Evolutionary conservation across 2,888 invertebrate genomes (phyloP).

Genomic region (Nomada ruficornis): DNA sequence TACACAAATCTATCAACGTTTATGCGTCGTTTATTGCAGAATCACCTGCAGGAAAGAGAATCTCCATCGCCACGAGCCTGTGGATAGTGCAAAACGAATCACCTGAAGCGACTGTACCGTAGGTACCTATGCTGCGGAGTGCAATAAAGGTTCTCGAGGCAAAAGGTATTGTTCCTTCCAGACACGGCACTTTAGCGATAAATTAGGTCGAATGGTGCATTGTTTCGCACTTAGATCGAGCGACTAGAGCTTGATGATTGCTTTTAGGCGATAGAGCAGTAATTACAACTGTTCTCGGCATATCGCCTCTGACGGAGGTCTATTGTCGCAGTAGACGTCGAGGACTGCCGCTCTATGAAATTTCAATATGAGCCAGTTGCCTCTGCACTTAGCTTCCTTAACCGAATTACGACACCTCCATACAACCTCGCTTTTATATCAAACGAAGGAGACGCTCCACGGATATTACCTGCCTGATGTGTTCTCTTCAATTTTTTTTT

Average conservation of each 20-base stretch:
- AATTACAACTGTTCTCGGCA: conserved; percentile 60
- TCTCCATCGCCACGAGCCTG: too few species aligned
- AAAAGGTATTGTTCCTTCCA: conserved; percentile 18
- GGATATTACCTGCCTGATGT: conserved; percentile 32
- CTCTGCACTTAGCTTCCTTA: conserved; percentile 67
- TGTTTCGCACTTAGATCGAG: conserved; percentile 54
- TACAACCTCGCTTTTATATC: conserved; percentile 28
- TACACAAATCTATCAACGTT: too few species aligned
- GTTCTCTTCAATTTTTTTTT: too few species aligned
- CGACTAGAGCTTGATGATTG: conserved; percentile 42
- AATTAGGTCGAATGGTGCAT: conserved; percentile 49
- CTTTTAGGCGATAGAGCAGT: conserved; percentile 61
- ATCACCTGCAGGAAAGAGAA: too few species aligned
- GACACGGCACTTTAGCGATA: conserved; percentile 5
- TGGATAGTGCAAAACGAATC: background rate
- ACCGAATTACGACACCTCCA: conserved; percentile 62
- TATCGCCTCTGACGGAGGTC: conserved; percentile 41
- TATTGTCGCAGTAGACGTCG: conserved; percentile 54
- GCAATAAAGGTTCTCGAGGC: conserved; percentile 19
- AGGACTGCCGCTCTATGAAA: conserved; percentile 48
- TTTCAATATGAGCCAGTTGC: conserved; percentile 49
- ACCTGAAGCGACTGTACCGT: background rate
- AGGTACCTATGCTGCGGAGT: too few species aligned
- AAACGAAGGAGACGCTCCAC: conserved; percentile 37
- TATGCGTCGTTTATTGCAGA: too few species aligned